Conservation (phyloP, 2,888 invertebrate genomes). For the Hydrotaea diabolus region DNA sequence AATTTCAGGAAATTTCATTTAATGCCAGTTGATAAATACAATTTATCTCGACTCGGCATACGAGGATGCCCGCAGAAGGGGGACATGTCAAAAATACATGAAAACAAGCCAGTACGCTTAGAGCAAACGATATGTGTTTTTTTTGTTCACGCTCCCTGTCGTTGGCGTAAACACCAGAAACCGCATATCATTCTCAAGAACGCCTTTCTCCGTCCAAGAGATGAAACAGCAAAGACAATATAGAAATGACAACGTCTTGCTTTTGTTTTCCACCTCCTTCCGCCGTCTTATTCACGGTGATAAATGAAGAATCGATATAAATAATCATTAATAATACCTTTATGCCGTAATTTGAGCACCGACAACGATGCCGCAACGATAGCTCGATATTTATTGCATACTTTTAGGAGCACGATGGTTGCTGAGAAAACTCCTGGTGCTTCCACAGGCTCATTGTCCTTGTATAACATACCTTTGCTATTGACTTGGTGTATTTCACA, state of each 20-base stretch:
- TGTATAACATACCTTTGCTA: background rate
- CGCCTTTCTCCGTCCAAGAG: background rate
- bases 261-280: background rate
- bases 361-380: background rate
- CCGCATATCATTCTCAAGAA: background rate
- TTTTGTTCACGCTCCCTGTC: too few species aligned
- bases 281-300: background rate
- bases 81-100: background rate
- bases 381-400: background rate
- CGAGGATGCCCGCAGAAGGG: background rate
- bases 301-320: slow-evolving; percentile 23
- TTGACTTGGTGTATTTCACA: slow-evolving; percentile 38
- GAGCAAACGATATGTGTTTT: too few species aligned
- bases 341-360: background rate
- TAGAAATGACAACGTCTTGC: background rate
- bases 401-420: background rate
- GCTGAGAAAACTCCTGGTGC: too few species aligned
- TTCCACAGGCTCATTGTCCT: background rate
- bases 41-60: background rate
- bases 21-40: background rate
- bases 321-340: slow-evolving; percentile 23
- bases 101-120: background rate
- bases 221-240: background rate
- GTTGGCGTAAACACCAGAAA: background rate
- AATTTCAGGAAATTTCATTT: background rate